Conservation (phyloP, 2,888 invertebrate genomes). For the Hesperia comma region DNA sequence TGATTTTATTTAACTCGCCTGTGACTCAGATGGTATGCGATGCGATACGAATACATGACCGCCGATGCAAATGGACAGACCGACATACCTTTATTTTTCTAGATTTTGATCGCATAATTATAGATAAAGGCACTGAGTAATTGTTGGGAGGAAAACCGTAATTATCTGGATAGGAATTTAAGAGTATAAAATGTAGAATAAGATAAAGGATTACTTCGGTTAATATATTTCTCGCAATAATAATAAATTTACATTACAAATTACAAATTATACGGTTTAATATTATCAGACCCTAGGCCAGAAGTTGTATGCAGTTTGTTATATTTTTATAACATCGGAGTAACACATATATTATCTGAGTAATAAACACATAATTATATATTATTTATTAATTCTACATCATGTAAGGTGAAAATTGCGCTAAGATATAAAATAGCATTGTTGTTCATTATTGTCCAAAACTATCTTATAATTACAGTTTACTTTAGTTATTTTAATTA, state of each 20-base stretch:
- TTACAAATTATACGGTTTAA: background rate
- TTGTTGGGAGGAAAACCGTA: conserved; percentile 35
- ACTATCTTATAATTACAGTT: too few species aligned
- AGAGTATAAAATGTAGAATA: conserved; percentile 19
- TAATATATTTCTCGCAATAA: conserved; percentile 21
- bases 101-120: conserved; percentile 39
- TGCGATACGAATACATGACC: conserved; percentile 25
- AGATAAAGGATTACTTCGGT: conserved; percentile 22
- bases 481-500: too few species aligned
- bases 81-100: conserved; percentile 30
- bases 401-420: too few species aligned
- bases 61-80: conserved; percentile 30
- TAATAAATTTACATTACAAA: conserved; percentile 19
- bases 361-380: too few species aligned
- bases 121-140: conserved; percentile 36
- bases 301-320: background rate
- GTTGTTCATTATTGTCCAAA: too few species aligned
- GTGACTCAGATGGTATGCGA: conserved; percentile 19
- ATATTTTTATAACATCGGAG: background rate
- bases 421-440: too few species aligned
- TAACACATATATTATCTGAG: too few species aligned
- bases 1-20: conserved; percentile 40
- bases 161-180: conserved; percentile 27
- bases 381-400: too few species aligned
- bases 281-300: background rate